Conservation (phyloP, 2,888 invertebrate species). For the Tinea trinotella region DNA sequence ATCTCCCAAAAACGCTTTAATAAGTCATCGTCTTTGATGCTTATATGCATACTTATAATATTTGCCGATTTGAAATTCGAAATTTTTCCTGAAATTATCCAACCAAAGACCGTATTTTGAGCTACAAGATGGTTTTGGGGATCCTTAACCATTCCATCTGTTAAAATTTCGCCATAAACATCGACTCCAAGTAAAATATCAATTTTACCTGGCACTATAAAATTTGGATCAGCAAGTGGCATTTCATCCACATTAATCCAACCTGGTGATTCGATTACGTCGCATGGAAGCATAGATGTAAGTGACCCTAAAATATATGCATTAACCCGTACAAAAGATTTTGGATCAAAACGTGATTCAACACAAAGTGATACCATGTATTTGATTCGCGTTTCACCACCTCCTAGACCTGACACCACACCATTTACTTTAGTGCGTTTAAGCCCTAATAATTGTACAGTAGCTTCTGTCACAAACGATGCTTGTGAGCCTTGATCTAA, state of each 20-base stretch:
- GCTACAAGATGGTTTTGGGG: background rate
- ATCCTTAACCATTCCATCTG: background rate
- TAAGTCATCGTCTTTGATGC: conserved; percentile 24
- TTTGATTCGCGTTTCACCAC: conserved; percentile 22
- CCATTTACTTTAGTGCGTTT: conserved; percentile 25
- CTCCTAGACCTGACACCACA: conserved; percentile 25
- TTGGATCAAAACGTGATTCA: conserved; percentile 21
- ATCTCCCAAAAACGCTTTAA: conserved; percentile 25
- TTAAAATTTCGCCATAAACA: conserved; percentile 11
- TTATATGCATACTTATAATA: conserved; percentile 21
- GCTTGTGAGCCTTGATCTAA: conserved; percentile 29
- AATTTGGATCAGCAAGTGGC: conserved; percentile 25
- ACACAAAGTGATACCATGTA: conserved; percentile 21
- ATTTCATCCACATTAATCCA: conserved; percentile 24
- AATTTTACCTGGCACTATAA: conserved; percentile 23
- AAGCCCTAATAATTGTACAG: conserved; percentile 25
- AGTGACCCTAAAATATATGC: conserved; percentile 25
- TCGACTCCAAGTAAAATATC: conserved; percentile 25
- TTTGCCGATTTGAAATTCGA: background rate
- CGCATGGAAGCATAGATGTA: conserved; percentile 22
- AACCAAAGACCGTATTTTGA: conserved; percentile 26
- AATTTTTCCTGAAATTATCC: conserved; percentile 25
- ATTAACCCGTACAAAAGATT: conserved; percentile 20
- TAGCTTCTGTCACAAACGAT: conserved; percentile 28
- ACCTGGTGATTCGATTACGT: background rate